These are phyloP conservation scores for Drosophila ananassae DNA, from an alignment of 1,140 invertebrate genomes.

Conservation along the genomic window DNA sequence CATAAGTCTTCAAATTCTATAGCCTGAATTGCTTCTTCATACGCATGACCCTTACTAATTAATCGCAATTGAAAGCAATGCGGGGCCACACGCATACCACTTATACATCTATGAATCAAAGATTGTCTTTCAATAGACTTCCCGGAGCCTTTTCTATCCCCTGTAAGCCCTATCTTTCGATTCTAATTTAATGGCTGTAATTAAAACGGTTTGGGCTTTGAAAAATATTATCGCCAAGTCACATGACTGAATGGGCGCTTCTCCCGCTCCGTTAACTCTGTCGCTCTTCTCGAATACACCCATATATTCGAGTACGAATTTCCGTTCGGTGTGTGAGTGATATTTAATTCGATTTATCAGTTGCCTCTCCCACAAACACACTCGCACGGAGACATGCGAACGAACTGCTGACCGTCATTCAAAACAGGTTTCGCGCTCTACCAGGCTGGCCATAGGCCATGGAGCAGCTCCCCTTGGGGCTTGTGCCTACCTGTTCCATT, in stretches of 20 bases:
- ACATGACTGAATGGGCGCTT: conserved; percentile 57
- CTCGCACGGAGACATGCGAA: not conserved
- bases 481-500: conserved; percentile 11
- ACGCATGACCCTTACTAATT: not conserved
- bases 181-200: too few relatives aligned
- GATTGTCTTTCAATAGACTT: too few relatives aligned
- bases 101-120: not conserved
- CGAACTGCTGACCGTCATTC: conserved; percentile 62
- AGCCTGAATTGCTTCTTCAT: not conserved
- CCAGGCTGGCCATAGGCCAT: conserved; percentile 22
- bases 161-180: not conserved
- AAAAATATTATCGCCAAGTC: conserved; percentile 59
- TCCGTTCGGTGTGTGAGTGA: conserved; percentile 5
- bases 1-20: not conserved
- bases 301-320: conserved; percentile 12
- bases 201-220: not conserved
- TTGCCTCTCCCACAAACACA: conserved; percentile 34
- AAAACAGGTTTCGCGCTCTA: conserved; percentile 75
- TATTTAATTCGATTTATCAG: conserved; percentile 73
- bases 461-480: not conserved
- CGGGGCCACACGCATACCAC: conserved; percentile 9
- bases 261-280: conserved; percentile 24
- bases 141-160: not conserved
- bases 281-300: conserved; percentile 31
- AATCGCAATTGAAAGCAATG: conserved; percentile 56